Evolutionary conservation across 2,888 invertebrate genomes (phyloP).

Genomic region (Melipona beecheii): DNA sequence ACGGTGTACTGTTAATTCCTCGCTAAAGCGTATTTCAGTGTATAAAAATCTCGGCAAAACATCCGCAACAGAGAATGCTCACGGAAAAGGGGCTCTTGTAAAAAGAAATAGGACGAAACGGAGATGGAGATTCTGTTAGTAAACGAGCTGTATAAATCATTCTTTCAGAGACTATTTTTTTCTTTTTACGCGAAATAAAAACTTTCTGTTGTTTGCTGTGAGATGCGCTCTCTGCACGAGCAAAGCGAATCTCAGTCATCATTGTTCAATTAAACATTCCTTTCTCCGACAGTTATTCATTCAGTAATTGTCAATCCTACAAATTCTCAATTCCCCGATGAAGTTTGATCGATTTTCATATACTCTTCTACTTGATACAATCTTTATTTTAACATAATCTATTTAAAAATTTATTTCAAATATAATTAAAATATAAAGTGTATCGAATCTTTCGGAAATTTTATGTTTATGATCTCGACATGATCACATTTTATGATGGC

Average conservation of each 20-base stretch:
- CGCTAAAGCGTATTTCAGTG: not conserved
- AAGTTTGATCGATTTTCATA: not conserved
- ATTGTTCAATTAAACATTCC: not conserved
- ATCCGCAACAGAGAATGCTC: not conserved
- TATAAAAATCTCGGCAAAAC: not conserved
- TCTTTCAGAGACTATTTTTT: not conserved
- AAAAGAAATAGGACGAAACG: not conserved
- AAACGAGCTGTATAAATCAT: conserved; percentile 17
- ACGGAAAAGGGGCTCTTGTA: not conserved
- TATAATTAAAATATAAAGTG: not conserved
- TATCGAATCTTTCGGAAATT: not conserved
- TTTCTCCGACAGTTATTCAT: not conserved
- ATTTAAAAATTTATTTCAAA: not conserved
- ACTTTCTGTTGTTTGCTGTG: not conserved
- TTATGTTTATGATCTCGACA: not conserved
- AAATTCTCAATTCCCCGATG: not conserved
- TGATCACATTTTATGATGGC: too few species aligned
- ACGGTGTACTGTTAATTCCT: not conserved
- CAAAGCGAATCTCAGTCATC: not conserved
- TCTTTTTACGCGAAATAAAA: conserved; percentile 8
- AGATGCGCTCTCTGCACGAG: not conserved
- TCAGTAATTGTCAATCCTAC: not conserved
- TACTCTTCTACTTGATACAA: too few species aligned
- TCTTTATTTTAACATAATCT: too few species aligned
- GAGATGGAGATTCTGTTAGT: not conserved